Evolutionary conservation across 2,888 invertebrate species (phyloP).

Genomic region (Cephalotes varians): DNA sequence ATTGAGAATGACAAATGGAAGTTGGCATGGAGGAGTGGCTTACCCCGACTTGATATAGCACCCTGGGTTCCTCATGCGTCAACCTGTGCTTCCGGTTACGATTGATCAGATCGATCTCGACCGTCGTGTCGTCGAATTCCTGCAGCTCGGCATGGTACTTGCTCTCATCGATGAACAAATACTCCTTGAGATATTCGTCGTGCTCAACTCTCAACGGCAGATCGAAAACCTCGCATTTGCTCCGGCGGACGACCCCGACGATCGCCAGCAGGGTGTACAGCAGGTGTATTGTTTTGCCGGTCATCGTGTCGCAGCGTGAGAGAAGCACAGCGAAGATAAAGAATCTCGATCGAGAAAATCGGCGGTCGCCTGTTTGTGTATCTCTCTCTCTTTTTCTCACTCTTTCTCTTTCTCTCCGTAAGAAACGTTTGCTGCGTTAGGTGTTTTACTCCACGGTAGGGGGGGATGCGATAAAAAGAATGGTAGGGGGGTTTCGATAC

Average conservation of each 20-base stretch:
- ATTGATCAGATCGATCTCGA: constrained; percentile 83
- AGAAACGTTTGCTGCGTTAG: constrained; percentile 35
- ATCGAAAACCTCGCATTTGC: constrained; percentile 74
- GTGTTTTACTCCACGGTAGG: constrained; percentile 23
- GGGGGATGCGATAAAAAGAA: constrained; percentile 46
- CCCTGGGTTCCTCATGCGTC: constrained; percentile 86
- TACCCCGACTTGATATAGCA: constrained; percentile 92
- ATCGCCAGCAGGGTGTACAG: constrained; percentile 66
- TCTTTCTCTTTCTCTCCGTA: constrained; percentile 8
- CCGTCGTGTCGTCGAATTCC: constrained; percentile 80
- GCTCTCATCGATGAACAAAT: constrained; percentile 78
- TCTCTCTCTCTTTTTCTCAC: background rate
- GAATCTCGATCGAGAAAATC: constrained; percentile 20
- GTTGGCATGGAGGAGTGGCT: constrained; percentile 83
- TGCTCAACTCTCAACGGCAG: constrained; percentile 76
- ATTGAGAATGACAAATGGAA: background rate
- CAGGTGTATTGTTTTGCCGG: constrained; percentile 62
- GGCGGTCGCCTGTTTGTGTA: background rate
- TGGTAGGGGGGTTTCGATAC: constrained; percentile 29
- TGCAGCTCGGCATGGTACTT: constrained; percentile 79
- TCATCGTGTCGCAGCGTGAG: constrained; percentile 25
- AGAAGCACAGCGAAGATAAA: constrained; percentile 3
- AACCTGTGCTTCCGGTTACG: constrained; percentile 75
- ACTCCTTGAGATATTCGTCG: constrained; percentile 80
- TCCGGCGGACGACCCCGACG: constrained; percentile 63